These are phyloP conservation scores for Cerceris rybyensis DNA, from an alignment of 2,888 invertebrate species.

Conservation along the genomic window DNA sequence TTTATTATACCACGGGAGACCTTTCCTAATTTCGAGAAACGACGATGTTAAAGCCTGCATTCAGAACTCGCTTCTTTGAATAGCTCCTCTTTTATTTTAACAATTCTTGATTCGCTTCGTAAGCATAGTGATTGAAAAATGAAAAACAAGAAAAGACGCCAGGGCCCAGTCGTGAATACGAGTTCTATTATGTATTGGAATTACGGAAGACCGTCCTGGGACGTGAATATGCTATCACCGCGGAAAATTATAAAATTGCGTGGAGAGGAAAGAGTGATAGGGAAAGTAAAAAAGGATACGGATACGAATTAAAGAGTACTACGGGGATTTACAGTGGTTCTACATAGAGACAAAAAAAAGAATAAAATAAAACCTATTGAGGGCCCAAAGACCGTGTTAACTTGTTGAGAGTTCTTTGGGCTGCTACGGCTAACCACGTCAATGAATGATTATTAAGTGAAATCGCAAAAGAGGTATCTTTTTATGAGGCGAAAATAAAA, in stretches of 20 bases:
- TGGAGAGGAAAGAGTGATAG: not conserved
- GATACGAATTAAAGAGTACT: constrained; percentile 31
- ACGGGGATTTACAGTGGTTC: constrained; percentile 44
- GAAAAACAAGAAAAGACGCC: constrained; percentile 3
- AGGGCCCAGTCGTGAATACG: constrained; percentile 41
- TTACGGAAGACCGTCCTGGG: constrained; percentile 69
- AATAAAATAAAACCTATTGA: constrained; percentile 42
- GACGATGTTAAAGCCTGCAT: constrained; percentile 29
- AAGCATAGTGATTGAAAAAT: constrained; percentile 18
- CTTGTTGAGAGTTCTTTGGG: constrained; percentile 80
- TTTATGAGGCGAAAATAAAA: constrained; percentile 71
- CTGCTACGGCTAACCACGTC: constrained; percentile 63
- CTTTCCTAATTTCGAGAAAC: constrained; percentile 32
- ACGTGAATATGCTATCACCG: constrained; percentile 30
- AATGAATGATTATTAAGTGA: constrained; percentile 63
- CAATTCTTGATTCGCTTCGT: constrained; percentile 42
- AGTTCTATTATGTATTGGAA: constrained; percentile 31
- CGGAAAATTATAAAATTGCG: constrained; percentile 18
- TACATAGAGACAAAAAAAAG: constrained; percentile 16
- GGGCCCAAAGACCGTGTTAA: constrained; percentile 79
- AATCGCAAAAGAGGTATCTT: constrained; percentile 67
- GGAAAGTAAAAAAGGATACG: not conserved
- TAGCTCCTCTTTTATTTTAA: constrained; percentile 38
- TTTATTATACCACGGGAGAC: constrained; percentile 26
- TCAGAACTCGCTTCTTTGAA: constrained; percentile 42